A percentile compares a stretch with the other conserved stretches of the same genome.
These are phyloP conservation scores for Paraescarpia echinospica DNA, from an alignment of 1,140 invertebrate species.

Conservation along the genomic window DNA sequence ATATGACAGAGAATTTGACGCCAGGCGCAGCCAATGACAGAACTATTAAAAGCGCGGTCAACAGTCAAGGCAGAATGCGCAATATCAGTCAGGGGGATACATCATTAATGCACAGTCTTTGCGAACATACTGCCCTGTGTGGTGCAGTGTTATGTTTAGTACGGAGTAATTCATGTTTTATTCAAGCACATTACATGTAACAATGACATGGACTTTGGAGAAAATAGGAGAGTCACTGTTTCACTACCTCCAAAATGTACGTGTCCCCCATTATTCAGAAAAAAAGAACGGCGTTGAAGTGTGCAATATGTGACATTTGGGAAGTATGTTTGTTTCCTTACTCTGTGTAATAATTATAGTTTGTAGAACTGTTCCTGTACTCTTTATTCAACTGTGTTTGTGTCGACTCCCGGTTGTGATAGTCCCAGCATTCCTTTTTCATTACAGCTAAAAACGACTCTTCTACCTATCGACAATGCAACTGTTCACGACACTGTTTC, in stretches of 20 bases:
- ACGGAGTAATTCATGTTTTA: background rate
- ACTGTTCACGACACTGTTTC: no score
- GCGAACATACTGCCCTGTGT: background rate
- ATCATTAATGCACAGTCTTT: background rate
- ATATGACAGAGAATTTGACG: background rate
- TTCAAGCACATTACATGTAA: no score
- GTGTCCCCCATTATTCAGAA: background rate
- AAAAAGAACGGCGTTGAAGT: no score
- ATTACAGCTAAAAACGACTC: no score
- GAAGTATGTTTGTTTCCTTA: background rate
- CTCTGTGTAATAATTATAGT: background rate
- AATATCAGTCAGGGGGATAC: background rate
- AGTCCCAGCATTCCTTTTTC: no score
- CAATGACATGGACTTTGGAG: no score
- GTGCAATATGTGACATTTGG: background rate
- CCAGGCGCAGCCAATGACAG: background rate
- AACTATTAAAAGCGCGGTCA: background rate
- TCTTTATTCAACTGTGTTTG: background rate
- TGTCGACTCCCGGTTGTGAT: background rate
- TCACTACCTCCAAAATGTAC: no score
- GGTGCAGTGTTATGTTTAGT: background rate
- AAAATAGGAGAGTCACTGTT: no score
- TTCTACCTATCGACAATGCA: no score
- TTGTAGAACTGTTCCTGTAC: background rate
- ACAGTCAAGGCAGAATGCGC: no score